Percentiles rank a stretch among this genome's conserved stretches.
These are phyloP conservation scores for Nebria brevicollis DNA, from an alignment of 2,888 invertebrate genomes.

Conservation along the genomic window DNA sequence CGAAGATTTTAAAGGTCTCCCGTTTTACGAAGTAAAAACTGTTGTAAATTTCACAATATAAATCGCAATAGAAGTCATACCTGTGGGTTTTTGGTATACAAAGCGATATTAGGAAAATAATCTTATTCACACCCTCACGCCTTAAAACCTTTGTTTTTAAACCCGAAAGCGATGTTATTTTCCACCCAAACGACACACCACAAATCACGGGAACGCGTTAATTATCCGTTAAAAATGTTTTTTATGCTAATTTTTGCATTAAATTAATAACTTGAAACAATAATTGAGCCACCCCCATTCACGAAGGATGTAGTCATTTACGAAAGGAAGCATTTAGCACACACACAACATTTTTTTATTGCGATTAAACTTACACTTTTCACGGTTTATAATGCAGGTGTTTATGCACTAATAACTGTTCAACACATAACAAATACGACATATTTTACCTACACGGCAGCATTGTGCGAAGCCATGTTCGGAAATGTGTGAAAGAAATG, in stretches of 20 bases:
- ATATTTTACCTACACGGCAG: conserved; percentile 38
- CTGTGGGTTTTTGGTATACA: conserved; percentile 29
- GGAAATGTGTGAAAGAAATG: conserved; percentile 48
- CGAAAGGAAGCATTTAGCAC: conserved; percentile 38
- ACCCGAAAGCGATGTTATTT: conserved; percentile 18
- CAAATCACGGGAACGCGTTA: not conserved
- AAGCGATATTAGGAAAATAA: conserved; percentile 4
- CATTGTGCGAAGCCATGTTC: conserved; percentile 60
- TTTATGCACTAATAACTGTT: conserved; percentile 35
- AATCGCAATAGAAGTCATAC: conserved; percentile 27
- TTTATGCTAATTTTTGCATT: not conserved
- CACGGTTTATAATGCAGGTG: conserved; percentile 29
- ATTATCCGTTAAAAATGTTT: conserved; percentile 4
- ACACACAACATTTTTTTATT: conserved; percentile 33
- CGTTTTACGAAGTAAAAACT: not conserved
- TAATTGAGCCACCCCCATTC: conserved; percentile 45
- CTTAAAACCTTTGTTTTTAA: conserved; percentile 40
- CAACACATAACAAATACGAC: conserved; percentile 23
- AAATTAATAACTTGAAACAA: conserved; percentile 14
- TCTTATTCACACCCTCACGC: conserved; percentile 41
- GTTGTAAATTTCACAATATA: not conserved
- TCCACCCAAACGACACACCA: conserved; percentile 4
- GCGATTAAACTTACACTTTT: conserved; percentile 43
- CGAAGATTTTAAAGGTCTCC: not conserved
- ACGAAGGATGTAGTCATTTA: conserved; percentile 44